phyloP scores from a whole-genome alignment of 2,797 vertebrate genomes.

The Clarias platycephalus region DNA sequence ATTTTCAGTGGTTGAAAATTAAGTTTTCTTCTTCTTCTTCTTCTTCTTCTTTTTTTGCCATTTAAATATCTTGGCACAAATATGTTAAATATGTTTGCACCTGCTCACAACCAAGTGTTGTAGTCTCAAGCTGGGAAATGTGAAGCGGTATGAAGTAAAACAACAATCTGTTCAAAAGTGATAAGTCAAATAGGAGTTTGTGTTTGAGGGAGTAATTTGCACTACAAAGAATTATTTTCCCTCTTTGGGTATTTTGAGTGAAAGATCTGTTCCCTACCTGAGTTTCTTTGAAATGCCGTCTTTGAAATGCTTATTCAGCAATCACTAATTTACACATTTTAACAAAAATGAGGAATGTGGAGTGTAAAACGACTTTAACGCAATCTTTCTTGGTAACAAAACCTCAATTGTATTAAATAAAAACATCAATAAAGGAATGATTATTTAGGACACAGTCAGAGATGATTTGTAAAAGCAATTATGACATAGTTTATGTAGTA shows the following conservation, averaged over 20 bases:
- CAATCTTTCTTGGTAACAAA: neutral
- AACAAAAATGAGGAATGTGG: neutral
- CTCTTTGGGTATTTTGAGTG: neutral
- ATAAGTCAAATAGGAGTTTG: constrained; percentile 61
- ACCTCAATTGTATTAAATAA: neutral
- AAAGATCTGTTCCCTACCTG: neutral
- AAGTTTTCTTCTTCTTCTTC: constrained; percentile 14
- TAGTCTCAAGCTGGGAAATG: constrained; percentile 48
- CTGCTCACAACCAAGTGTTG: constrained; percentile 41
- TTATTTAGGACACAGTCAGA: neutral
- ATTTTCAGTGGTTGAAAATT: constrained; percentile 4
- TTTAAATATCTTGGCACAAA: constrained; percentile 36
- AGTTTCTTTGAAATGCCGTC: neutral
- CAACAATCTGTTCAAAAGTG: constrained; percentile 62
- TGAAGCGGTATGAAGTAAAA: constrained; percentile 55
- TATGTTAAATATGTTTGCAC: constrained; percentile 62
- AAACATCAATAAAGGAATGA: neutral
- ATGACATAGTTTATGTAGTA: neutral
- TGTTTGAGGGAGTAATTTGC: constrained; percentile 63
- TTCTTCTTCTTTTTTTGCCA: constrained; percentile 44
- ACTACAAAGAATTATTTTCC: constrained; percentile 62
- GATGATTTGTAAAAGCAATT: neutral
- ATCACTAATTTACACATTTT: neutral
- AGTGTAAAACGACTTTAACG: neutral
- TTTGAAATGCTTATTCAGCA: neutral